phyloP scores from a whole-genome alignment of 2,888 invertebrate species.

The Drosophila differens region DNA sequence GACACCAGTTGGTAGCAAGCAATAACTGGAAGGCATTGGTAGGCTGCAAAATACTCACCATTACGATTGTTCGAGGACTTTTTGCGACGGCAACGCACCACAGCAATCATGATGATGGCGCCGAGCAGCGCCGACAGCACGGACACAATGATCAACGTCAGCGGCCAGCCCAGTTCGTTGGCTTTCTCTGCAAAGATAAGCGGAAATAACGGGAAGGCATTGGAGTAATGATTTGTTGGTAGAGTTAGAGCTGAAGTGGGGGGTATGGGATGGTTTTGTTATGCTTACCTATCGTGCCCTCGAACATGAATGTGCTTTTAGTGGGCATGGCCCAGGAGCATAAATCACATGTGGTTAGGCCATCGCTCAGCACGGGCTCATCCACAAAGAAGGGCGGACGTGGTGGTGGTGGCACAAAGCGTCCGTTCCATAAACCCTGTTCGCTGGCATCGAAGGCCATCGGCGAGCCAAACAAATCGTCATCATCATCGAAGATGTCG shows the following conservation, averaged over 20 bases:
- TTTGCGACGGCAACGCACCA: conserved; percentile 88
- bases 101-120: conserved; percentile 90
- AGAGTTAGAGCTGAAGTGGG: background rate
- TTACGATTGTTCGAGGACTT: conserved; percentile 85
- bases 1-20: conserved; percentile 5
- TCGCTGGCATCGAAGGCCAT: conserved; percentile 85
- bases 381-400: conserved; percentile 89
- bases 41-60: conserved; percentile 78
- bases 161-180: conserved; percentile 89
- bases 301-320: conserved; percentile 87
- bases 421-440: conserved; percentile 85
- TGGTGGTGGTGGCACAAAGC: conserved; percentile 89
- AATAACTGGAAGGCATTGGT: background rate
- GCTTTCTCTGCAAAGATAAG: conserved; percentile 84
- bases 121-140: conserved; percentile 90
- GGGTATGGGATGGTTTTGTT: background rate
- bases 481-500: conserved; percentile 84
- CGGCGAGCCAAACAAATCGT: conserved; percentile 85
- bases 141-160: conserved; percentile 90
- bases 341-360: conserved; percentile 90
- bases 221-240: conserved; percentile 2
- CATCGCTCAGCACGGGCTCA: conserved; percentile 87
- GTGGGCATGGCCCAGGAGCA: conserved; percentile 90
- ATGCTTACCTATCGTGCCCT: conserved; percentile 87
- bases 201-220: conserved; percentile 7